Evolutionary conservation across 2,113 vertebrate genomes (phyloP).

Genomic region (Microtus pennsylvanicus): DNA sequence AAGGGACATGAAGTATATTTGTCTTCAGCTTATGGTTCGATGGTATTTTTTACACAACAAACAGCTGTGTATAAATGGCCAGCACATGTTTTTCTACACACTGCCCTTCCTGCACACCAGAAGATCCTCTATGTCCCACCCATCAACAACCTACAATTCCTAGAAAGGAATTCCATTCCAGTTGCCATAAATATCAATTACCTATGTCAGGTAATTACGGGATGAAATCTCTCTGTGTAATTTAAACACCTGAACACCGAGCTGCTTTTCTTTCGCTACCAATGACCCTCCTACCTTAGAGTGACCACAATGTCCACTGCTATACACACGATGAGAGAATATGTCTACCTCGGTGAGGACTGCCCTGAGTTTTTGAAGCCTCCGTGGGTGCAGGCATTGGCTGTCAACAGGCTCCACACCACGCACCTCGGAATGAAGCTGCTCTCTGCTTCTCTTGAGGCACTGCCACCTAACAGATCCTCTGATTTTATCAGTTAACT

Average conservation of each 20-base stretch:
- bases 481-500: constrained; percentile 29
- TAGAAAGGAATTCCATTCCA: not conserved
- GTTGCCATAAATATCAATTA: not conserved
- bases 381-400: rapidly evolving
- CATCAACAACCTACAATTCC: not conserved
- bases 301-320: not conserved
- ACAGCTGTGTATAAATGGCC: not conserved
- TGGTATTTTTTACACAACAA: not conserved
- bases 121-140: not conserved
- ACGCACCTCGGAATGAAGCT: not conserved
- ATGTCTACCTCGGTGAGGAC: not conserved
- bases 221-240: not conserved
- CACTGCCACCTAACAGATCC: not conserved
- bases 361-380: not conserved
- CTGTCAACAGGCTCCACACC: no score
- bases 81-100: not conserved
- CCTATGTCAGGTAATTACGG: not conserved
- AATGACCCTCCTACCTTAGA: rapidly evolving
- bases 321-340: rapidly evolving
- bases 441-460: not conserved
- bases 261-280: not conserved
- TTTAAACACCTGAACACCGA: not conserved
- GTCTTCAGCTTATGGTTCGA: not conserved
- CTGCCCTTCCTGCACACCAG: not conserved
- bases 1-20: not conserved